Base-by-base conservation (phyloP, 2,797 vertebrate genomes). In the Lacerta viridis region DNA sequence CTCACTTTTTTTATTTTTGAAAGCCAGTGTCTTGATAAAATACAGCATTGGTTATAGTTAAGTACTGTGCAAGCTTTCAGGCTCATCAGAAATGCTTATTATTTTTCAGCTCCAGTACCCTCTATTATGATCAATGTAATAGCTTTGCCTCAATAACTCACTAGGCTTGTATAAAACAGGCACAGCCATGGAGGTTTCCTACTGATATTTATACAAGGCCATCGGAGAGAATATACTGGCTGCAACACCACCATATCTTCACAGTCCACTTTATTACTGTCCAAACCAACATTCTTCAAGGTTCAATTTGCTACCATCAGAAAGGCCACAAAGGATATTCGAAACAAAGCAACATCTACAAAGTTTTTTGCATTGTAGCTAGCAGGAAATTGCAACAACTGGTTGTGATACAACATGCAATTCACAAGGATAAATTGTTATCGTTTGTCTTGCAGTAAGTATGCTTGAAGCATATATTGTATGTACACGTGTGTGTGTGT, bases 261-360 rank as follows among this genome's bases (percentile, higher is more conserved):
- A 80, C 68, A 59, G 82, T 80, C 46, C 77, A 75, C 74, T 84
- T 84, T 87, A 90, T 84, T 87, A 84, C 43, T 25, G 29, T 84
- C 33, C 68, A 87, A 87, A 66, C 41, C 55, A 79, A 61, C n/a
- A 36, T 5, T 83, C 43, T 83, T 87, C 46, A 87, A 84, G 68
- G 55, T 79, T 41, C 33, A 41, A 84, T 87, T 66, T 75, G 68
- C 27, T 84, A 84, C 2, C 33, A 50, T 25, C 23, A 39, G 36
- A 74, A 64, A 84, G 18, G 1, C 36, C 25, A 75, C 39, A 83
- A 18, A 25, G 27, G 41, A 87, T 87, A n/a, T 68, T 39, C 29
- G 29, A 80, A 17, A 55, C 59, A 55, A 41, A 25, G 46, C 29
- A 83, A 84, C n/a, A 46, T 36, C 50, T 61, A 83, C n/a, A 64